Conservation (phyloP, 2,888 invertebrate genomes). For the Gnatocerus cornutus region DNA sequence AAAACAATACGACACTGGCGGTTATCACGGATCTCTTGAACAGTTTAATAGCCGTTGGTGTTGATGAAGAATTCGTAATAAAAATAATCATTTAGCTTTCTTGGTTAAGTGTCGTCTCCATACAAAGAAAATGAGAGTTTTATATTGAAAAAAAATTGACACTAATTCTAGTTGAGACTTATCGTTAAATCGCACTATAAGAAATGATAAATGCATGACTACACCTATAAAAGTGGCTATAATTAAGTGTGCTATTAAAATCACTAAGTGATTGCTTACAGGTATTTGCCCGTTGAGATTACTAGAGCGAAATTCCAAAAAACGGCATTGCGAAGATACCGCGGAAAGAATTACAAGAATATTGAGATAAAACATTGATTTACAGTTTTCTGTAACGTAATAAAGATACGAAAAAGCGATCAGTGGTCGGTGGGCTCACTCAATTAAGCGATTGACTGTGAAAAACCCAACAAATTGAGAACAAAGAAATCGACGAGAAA, state of each 20-base stretch:
- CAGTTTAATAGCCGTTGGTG: slow-evolving; percentile 11
- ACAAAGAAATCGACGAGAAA: no score
- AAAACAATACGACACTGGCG: slow-evolving; percentile 34
- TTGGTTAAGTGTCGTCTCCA: slow-evolving; percentile 10
- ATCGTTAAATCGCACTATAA: slow-evolving; percentile 2
- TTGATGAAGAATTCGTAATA: slow-evolving; percentile 19
- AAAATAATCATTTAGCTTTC: slow-evolving; percentile 4
- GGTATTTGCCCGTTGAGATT: not conserved
- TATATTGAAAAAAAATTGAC: not conserved
- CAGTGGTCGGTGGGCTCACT: no score
- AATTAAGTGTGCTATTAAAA: slow-evolving; percentile 6
- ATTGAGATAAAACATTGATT: no score
- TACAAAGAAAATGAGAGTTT: slow-evolving; percentile 1
- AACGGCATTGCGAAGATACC: no score
- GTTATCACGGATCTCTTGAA: not conserved
- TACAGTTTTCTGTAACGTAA: no score
- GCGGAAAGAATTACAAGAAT: no score
- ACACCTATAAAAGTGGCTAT: not conserved
- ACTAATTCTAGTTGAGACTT: not conserved
- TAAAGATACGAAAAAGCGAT: no score
- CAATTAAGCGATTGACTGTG: no score
- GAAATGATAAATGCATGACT: not conserved
- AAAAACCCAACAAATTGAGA: no score
- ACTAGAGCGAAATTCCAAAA: no score
- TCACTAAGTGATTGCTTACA: not conserved